These are phyloP conservation scores for Petrocephalus zakoni DNA, from an alignment of 2,113 vertebrate genomes.

Conservation along the genomic window DNA sequence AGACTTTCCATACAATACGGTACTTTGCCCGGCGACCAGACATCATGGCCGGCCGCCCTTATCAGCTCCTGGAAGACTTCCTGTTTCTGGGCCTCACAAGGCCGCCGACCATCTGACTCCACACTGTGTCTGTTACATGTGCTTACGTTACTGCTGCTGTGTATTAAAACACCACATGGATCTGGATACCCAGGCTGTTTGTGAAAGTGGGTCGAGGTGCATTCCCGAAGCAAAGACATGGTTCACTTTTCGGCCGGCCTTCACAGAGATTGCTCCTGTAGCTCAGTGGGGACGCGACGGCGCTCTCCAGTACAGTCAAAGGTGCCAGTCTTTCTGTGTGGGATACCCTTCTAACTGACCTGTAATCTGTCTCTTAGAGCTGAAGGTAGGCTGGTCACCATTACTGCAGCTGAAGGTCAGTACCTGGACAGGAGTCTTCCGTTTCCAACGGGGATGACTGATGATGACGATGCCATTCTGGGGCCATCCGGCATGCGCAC, in stretches of 20 bases:
- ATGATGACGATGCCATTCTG: slow-evolving; percentile 47
- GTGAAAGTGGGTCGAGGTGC: not conserved
- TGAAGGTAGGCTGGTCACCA: too few species aligned
- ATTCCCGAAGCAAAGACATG: not conserved
- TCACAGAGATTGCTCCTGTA: not conserved
- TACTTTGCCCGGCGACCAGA: not conserved
- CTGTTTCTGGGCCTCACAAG: not conserved
- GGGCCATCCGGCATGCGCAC: not conserved
- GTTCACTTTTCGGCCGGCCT: not conserved
- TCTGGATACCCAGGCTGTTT: not conserved
- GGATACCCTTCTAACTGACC: not conserved
- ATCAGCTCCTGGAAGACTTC: not conserved
- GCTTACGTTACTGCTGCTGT: not conserved
- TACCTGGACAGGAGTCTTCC: slow-evolving; percentile 59
- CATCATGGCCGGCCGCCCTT: too few species aligned
- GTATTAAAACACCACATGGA: not conserved
- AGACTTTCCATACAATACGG: not conserved
- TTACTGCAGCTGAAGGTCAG: not conserved
- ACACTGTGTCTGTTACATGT: not conserved
- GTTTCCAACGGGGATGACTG: slow-evolving; percentile 50
- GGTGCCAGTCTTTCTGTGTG: not conserved
- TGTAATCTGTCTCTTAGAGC: not conserved
- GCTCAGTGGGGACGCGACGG: not conserved
- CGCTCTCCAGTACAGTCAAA: not conserved
- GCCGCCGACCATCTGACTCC: not conserved